Evolutionary conservation across 2,797 vertebrate species (phyloP), one percentile per base, ranked within the genome.

Genomic region (Chaunax sp.): DNA sequence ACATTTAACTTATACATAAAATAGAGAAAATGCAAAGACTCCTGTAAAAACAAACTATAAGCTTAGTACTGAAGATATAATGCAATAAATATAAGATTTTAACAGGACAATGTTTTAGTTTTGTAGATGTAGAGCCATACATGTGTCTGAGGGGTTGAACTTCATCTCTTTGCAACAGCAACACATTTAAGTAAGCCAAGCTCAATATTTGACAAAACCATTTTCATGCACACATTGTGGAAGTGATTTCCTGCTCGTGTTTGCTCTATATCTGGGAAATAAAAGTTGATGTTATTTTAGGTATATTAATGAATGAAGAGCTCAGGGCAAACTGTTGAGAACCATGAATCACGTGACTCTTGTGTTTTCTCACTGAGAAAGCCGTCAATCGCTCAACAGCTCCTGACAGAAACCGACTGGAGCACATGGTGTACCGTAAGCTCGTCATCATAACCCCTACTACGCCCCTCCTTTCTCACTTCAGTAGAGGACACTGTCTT

Each of bases 331-430:
- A 64, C 58, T 26, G 28, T 47, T 67, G 45, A 73, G 61, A 65
- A 60, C 4, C 11, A 10, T 26, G 50, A 65, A 57, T 63, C 3
- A 15, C 3, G 5, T 15, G 2, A 40, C 14, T 40, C 12, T 15
- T 72, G 71, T 79, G 83, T 80, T 78, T 80, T 85, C 54, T 73
- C 59, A 63, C 54, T 63, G 78, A 83, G 64, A 81, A 72, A 61
- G 62, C 40, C 81, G 87, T 92, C 81, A 90, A 89, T 88, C 87
- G 70, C 73, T 88, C 86, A 80, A 38, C 80, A 87, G 78, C 75
- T 78, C 59, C 45, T 84, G 80, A 88, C 78, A 84, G 69, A 58
- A 87, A 72, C 68, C 83, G 2, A 68, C 51, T 63, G 45, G 45
- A 85, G 83, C 80, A 89, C 88, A 82, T 61, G 40, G 35, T 87